These are phyloP conservation scores for Megalopta genalis DNA, from an alignment of 1,140 invertebrate species.

Conservation along the genomic window DNA sequence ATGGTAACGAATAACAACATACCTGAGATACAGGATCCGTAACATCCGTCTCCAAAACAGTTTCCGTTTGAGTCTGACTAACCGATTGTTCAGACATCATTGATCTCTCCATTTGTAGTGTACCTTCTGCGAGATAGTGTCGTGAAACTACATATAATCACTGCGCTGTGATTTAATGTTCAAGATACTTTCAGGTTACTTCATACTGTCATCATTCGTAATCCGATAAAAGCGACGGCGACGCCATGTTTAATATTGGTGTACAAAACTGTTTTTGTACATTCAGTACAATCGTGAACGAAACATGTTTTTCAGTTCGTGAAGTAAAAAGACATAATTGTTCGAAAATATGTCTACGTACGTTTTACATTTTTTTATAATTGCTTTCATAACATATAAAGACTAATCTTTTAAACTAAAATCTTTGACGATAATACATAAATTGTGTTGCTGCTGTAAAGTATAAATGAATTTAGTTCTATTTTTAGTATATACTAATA, in stretches of 20 bases:
- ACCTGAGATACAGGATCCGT: conserved; percentile 67
- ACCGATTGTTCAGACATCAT: conserved; percentile 64
- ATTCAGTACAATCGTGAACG: background rate
- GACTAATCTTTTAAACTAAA: background rate
- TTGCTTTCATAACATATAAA: background rate
- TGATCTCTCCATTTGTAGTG: conserved; percentile 56
- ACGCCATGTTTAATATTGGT: conserved; percentile 44
- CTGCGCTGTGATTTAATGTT: conserved; percentile 9
- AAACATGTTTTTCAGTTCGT: background rate
- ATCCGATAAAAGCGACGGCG: conserved; percentile 35
- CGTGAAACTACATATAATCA: conserved; percentile 4
- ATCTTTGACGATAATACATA: background rate
- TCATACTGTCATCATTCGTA: conserved; percentile 25
- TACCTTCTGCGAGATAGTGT: conserved; percentile 4
- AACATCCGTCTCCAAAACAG: conserved; percentile 65
- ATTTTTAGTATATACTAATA: background rate
- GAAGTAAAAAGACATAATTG: background rate
- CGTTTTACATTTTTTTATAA: background rate
- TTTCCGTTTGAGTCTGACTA: conserved; percentile 70
- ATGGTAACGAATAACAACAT: background rate
- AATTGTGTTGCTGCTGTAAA: background rate
- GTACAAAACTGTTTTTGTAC: conserved; percentile 7
- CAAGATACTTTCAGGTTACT: conserved; percentile 31
- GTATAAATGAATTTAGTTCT: background rate
- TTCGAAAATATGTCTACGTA: background rate